Base-by-base conservation (phyloP, 2,797 vertebrate genomes). In the Fringilla coelebs region DNA sequence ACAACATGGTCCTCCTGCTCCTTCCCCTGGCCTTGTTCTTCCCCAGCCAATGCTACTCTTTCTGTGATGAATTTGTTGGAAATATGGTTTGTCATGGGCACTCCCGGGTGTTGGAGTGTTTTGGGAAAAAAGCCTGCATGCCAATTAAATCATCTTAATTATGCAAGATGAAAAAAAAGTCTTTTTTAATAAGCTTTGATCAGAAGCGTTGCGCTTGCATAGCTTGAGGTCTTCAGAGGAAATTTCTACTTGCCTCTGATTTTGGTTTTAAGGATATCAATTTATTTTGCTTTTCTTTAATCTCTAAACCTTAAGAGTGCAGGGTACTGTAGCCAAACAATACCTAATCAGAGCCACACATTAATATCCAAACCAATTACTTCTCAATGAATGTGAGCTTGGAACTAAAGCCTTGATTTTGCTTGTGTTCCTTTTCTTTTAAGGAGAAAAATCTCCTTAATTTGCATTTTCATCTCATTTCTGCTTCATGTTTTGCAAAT, bases 341-440 rank as follows among this genome's bases (percentile, higher is more conserved):
- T 78, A 77, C 29, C 52, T 88, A 67, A 94, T 90, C 75, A 87
- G 74, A 87, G 38, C 8, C 29, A 67, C 0, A 1, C 17, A 24
- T 66, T 68, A 91, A 75, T 78, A 84, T 60, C 70, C 70, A 85
- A 77, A 84, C 43, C 13, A 24, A 55, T 48, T 71, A 43, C 36
- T 65, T 75, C 70, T 76, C 17, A 49, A 17, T 67, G 63, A 87
- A 70, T 62, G 19, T 25, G 15, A 80, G 68, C 46, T 34, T 83
- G 65, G n/a, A 77, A 81, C 62, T 86, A 83, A 93, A 92, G 63
- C 73, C 76, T 88, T 94, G 66, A 89, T 93, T 95, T 88, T 78
- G 19, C 62, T 88, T 93, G 51, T 38, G 40, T 52, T 92, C 36
- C 16, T 75, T 75, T 89, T 94, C 73, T 88, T 66, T 87, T 32